phyloP scores from a whole-genome alignment of 2,888 invertebrate species.

The Epistrophe eligans region DNA sequence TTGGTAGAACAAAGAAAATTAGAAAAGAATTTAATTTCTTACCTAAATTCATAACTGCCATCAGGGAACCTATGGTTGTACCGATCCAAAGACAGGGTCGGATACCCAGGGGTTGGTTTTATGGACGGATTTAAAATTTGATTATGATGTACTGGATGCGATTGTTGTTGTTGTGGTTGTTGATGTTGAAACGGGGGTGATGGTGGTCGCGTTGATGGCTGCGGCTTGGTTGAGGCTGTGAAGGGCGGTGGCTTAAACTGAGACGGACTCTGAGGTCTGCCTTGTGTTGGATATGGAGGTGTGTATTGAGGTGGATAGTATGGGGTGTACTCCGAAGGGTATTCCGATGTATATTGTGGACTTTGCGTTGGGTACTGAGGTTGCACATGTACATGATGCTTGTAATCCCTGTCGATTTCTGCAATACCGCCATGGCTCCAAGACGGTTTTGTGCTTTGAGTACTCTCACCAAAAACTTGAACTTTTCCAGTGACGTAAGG shows the following conservation, averaged over 20 bases:
- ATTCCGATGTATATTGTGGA: conserved; percentile 17
- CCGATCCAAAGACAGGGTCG: conserved; percentile 78
- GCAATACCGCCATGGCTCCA: neutral
- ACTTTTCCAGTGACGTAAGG: neutral
- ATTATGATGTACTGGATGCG: conserved; percentile 3
- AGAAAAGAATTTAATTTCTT: neutral
- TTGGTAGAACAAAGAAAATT: neutral
- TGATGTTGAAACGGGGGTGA: neutral
- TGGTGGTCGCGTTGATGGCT: neutral
- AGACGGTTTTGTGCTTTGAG: neutral
- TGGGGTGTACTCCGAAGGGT: conserved; percentile 21
- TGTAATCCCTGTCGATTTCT: conserved; percentile 11
- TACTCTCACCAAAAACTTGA: neutral
- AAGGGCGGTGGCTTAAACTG: neutral
- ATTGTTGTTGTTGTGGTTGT: neutral
- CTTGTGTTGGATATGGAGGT: conserved; percentile 4
- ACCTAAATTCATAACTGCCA: conserved; percentile 82
- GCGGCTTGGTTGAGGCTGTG: neutral
- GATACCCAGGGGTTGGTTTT: neutral
- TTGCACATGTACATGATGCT: neutral
- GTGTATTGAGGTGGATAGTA: conserved; percentile 22
- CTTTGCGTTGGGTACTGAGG: neutral
- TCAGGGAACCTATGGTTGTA: conserved; percentile 81
- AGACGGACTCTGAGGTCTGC: conserved; percentile 1
- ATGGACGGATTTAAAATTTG: conserved; percentile 13